Conservation (phyloP, 2,113 vertebrate species). For the Microtus richardsoni region DNA sequence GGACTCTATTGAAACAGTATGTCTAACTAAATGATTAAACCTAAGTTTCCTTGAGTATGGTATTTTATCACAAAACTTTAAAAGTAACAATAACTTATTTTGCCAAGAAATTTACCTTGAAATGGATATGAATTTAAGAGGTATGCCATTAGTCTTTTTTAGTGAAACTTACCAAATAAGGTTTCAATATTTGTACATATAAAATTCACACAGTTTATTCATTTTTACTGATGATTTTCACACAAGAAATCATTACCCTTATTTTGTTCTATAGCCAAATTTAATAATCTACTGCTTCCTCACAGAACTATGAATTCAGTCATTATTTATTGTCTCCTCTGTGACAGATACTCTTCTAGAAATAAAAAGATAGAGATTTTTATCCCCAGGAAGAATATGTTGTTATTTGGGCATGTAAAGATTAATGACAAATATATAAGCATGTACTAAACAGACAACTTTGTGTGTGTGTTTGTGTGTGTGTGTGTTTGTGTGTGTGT, state of each 20-base stretch:
- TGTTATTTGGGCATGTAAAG: not conserved
- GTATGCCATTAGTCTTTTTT: not conserved
- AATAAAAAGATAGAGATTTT: not conserved
- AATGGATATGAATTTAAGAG: not conserved
- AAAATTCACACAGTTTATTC: not conserved
- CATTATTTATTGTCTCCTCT: not conserved
- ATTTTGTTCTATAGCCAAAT: not conserved
- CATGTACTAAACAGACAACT: not conserved
- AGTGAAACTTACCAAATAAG: not conserved
- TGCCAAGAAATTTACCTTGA: constrained; percentile 14
- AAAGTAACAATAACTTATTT: not conserved
- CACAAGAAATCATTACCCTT: not conserved
- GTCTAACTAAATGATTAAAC: not conserved
- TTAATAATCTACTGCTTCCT: not conserved
- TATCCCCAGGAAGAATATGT: not conserved
- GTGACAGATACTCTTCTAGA: not conserved
- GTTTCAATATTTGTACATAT: not conserved
- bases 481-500: not conserved
- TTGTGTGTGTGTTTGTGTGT: not conserved
- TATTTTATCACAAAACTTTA: not conserved
- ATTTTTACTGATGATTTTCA: constrained; percentile 1
- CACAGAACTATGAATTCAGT: not conserved
- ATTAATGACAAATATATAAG: not conserved
- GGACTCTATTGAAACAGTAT: not conserved
- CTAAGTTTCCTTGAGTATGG: too few species aligned